Evolutionary conservation across 2,113 vertebrate genomes (phyloP).

Genomic region (Kryptolebias marmoratus): DNA sequence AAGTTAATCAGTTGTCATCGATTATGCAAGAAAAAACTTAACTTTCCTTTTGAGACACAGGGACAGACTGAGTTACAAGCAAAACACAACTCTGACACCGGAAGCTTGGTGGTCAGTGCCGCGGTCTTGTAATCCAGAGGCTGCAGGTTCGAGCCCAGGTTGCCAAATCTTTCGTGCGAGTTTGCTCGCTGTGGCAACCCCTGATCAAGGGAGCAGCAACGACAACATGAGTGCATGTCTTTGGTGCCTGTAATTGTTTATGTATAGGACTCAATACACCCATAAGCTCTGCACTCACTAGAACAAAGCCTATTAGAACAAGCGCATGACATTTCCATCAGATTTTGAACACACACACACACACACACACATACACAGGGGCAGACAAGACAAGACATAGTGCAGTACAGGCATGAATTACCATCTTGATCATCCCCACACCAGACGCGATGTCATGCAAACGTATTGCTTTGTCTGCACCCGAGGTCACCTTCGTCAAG

Average conservation of each 20-base stretch:
- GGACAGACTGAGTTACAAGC: conserved; percentile 33
- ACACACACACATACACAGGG: conserved; percentile 17
- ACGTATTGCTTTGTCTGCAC: conserved; percentile 59
- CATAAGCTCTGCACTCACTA: conserved; percentile 68
- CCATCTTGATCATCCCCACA: conserved; percentile 59
- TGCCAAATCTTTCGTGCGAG: too few relatives aligned
- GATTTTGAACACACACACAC: conserved; percentile 50
- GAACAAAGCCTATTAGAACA: conserved; percentile 74
- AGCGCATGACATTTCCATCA: conserved; percentile 57
- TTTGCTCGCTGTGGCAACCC: too few relatives aligned
- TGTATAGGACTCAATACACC: conserved; percentile 41
- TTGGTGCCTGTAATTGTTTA: not conserved
- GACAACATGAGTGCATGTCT: conserved; percentile 9
- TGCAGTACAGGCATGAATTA: conserved; percentile 62
- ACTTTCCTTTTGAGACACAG: conserved; percentile 19
- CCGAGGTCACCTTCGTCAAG: conserved; percentile 70
- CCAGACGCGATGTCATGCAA: conserved; percentile 45
- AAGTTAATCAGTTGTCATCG: conserved; percentile 14
- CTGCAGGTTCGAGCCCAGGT: too few relatives aligned
- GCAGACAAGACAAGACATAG: conserved; percentile 52
- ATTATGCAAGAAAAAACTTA: not conserved
- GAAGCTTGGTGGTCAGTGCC: too few relatives aligned
- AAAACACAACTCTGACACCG: conserved; percentile 48
- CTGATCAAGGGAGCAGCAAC: not conserved
- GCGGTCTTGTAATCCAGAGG: too few relatives aligned